phyloP scores from a whole-genome alignment of 2,888 invertebrate genomes.

The Gastrophysa polygoni region DNA sequence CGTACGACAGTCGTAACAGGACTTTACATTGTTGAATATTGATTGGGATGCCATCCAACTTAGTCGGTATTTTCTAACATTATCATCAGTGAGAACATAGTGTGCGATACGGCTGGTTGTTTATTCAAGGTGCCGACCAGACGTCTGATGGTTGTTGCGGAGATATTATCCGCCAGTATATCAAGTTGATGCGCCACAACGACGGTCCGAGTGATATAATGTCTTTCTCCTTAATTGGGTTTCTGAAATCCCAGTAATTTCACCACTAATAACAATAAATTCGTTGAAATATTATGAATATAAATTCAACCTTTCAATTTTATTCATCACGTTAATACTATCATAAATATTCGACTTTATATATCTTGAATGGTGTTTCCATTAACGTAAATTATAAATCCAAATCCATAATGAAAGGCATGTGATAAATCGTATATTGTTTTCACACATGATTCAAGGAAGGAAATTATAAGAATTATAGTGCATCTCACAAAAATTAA shows the following conservation, averaged over 20 bases:
- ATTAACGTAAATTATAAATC: conserved; percentile 52
- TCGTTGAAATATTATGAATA: conserved; percentile 40
- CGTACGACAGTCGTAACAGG: too few species aligned
- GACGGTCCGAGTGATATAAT: conserved; percentile 13
- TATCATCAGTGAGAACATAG: too few species aligned
- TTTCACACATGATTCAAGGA: conserved; percentile 31
- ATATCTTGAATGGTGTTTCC: conserved; percentile 47
- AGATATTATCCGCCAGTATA: neutral
- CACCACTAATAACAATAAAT: conserved; percentile 39
- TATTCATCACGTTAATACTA: conserved; percentile 51
- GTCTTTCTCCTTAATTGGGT: conserved; percentile 36
- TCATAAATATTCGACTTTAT: conserved; percentile 52
- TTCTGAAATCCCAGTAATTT: conserved; percentile 37
- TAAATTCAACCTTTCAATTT: conserved; percentile 46
- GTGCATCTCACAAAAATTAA: neutral
- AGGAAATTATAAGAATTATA: neutral
- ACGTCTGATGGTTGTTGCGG: neutral
- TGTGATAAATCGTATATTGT: conserved; percentile 52
- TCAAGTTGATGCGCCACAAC: neutral
- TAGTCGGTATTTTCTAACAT: too few species aligned
- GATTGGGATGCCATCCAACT: too few species aligned
- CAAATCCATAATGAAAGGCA: conserved; percentile 53
- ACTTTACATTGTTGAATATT: too few species aligned
- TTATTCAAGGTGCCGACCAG: too few species aligned
- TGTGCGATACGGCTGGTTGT: neutral